These are phyloP conservation scores for Aquatica leii DNA, from an alignment of 2,888 invertebrate genomes.

Conservation along the genomic window DNA sequence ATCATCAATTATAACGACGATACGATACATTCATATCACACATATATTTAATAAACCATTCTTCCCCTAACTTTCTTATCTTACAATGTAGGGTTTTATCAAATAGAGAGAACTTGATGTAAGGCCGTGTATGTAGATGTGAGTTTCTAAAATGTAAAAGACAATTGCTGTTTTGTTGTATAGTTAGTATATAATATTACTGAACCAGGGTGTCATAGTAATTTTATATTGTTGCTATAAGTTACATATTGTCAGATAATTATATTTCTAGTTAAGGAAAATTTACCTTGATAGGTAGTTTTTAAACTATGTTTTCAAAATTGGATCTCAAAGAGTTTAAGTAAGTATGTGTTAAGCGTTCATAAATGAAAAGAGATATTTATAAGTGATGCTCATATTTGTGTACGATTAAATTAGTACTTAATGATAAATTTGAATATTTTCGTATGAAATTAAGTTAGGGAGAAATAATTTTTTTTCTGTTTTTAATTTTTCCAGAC, in stretches of 20 bases:
- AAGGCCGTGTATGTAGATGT: conserved; percentile 10
- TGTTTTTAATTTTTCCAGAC: conserved; percentile 13
- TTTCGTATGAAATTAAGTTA: conserved; percentile 27
- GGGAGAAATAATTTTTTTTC: conserved; percentile 12
- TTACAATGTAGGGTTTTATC: no score
- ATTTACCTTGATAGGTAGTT: conserved; percentile 17
- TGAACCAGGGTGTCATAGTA: conserved; percentile 29
- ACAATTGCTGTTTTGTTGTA: conserved; percentile 16
- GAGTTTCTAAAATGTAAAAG: conserved; percentile 3
- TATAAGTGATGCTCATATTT: conserved; percentile 29
- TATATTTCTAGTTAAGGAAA: conserved; percentile 25
- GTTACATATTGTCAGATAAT: conserved; percentile 20
- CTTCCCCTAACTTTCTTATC: no score
- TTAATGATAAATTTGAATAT: conserved; percentile 26
- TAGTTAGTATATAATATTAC: conserved; percentile 14
- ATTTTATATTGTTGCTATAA: conserved; percentile 21
- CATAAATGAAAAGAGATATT: conserved; percentile 21
- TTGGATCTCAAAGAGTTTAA: conserved; percentile 33
- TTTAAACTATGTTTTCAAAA: conserved; percentile 30
- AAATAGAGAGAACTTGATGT: no score
- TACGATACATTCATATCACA: no score
- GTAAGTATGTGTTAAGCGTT: conserved; percentile 27
- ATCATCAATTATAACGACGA: no score
- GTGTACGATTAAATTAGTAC: conserved; percentile 24
- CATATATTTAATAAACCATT: no score